phyloP scores from a whole-genome alignment of 2,113 vertebrate species.

The Dasyurus viverrinus region DNA sequence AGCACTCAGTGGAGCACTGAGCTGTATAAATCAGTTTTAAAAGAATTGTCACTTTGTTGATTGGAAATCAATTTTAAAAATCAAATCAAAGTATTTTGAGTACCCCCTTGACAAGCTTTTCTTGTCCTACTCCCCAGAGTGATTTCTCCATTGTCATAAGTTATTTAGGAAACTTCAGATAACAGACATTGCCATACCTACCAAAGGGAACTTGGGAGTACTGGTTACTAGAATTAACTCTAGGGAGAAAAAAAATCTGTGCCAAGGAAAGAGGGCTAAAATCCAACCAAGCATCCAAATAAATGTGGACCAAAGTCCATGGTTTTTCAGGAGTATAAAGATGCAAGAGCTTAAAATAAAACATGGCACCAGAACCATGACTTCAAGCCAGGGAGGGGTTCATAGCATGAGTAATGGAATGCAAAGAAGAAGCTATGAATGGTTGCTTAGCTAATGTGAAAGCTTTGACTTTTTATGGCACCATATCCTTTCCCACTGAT shows the following conservation, averaged over 20 bases:
- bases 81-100: background rate
- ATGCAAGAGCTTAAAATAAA: background rate
- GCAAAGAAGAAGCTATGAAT: background rate
- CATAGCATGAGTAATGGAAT: background rate
- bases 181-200: background rate
- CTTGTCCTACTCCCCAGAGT: background rate
- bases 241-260: background rate
- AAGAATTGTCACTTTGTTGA: background rate
- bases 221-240: background rate
- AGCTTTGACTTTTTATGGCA: background rate
- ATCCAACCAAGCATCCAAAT: background rate
- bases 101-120: background rate
- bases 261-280: background rate
- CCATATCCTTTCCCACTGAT: background rate
- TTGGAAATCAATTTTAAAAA: background rate
- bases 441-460: background rate
- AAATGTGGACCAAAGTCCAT: background rate
- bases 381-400: background rate
- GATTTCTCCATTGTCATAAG: background rate
- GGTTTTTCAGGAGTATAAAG: background rate
- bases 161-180: background rate
- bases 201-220: background rate
- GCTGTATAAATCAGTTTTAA: background rate
- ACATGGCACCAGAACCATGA: background rate
- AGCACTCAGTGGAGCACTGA: background rate